Conservation (phyloP, 2,113 vertebrate genomes). For the Alexandromys fortis region DNA sequence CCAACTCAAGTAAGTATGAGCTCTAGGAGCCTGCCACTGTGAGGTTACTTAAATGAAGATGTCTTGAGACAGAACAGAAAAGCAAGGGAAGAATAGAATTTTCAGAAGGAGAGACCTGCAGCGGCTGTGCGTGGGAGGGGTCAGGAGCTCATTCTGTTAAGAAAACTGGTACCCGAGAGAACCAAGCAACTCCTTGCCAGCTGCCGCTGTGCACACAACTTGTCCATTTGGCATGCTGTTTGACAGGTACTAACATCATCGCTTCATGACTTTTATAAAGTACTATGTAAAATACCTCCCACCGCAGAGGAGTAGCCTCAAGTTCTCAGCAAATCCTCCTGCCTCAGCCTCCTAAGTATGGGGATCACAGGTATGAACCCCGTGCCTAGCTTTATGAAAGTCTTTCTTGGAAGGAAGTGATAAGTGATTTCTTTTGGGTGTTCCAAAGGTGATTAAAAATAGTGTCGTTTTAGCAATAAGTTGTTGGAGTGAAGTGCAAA, state of each 20-base stretch:
- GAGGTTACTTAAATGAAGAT: background rate
- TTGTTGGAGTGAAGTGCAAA: background rate
- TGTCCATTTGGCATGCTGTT: background rate
- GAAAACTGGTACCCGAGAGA: background rate
- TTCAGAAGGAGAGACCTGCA: background rate
- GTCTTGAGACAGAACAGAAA: background rate
- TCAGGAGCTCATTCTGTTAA: background rate
- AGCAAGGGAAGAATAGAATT: background rate
- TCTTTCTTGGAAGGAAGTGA: background rate
- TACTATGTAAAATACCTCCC: background rate
- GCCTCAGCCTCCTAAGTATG: background rate
- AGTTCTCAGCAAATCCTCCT: background rate
- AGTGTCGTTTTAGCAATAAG: background rate
- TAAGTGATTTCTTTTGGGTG: background rate
- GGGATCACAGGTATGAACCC: background rate
- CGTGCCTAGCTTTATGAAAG: background rate
- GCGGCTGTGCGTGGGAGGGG: background rate
- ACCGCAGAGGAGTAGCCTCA: background rate
- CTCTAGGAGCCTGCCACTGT: fast-evolving
- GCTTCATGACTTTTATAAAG: background rate
- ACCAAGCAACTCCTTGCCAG: background rate
- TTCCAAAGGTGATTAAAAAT: background rate
- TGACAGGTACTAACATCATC: background rate
- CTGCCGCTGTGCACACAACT: background rate
- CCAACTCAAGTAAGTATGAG: slow-evolving; percentile 91